Evolutionary conservation across 2,797 vertebrate species (phyloP), one percentile per base, ranked within the genome.

Genomic region (Xiphorhynchus erythropygius): DNA sequence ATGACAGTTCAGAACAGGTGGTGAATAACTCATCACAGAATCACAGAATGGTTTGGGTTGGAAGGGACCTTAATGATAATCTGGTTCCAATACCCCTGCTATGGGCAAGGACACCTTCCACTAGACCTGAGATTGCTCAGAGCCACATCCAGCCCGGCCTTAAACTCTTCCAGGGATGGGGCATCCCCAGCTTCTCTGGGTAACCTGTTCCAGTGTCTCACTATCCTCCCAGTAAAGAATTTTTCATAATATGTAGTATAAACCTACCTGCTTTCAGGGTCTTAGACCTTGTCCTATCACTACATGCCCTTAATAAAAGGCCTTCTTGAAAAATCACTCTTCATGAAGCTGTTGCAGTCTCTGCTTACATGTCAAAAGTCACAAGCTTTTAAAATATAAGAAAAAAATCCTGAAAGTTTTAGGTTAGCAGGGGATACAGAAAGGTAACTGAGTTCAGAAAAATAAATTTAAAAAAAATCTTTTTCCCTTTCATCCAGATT

Each of bases 381-480:
- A 6, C 12, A 15, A 9, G 2, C 4, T 33, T 71, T 74, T 55
- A 63, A 85, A 95, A 79, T 44, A 75, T 30, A 69, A 50, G 14
- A 32, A 27, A 63, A 83, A 70, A 19, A 42, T 18, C 25, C 13
- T 32, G 4, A 18, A 85, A 14, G 1, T n/a, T 57, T 67, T 49
- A 75, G 25, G 3, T 13, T 35, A 71, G 11, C 2, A 19, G 7
- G 17, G 49, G 11, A n/a, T 49, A 71, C 18, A 67, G 39, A 56
- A 67, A 50, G 5, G 6, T 81, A 69, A 67, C 3, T 1, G 4
- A 10, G 13, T 74, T 77, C 15, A 57, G 23, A 5, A 35, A 46
- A 18, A 19, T 8, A 30, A 30, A 19, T 49, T 18, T 30, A 12
- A 13, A 13, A 27, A 10, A 1, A 30, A 14, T 32, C 0, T 17